phyloP scores from a whole-genome alignment of 2,888 invertebrate species.

The Chymomyza fuscimana region DNA sequence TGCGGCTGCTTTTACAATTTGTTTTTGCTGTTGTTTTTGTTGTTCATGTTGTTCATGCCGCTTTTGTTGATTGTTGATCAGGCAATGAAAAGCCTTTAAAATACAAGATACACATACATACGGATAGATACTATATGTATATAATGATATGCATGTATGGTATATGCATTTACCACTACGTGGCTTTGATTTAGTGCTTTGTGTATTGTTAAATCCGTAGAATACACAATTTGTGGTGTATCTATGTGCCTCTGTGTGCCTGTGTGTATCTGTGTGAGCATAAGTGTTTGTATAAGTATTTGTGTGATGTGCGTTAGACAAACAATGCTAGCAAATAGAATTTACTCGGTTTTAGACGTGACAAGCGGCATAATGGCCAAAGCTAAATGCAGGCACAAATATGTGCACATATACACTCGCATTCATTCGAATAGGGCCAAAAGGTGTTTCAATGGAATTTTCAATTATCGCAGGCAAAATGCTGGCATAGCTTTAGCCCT shows the following conservation, averaged over 20 bases:
- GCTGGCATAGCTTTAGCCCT: no score
- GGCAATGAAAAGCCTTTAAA: constrained; percentile 43
- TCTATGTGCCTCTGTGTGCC: not conserved
- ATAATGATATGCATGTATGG: no score
- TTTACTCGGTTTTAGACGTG: constrained; percentile 59
- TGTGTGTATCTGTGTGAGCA: constrained; percentile 33
- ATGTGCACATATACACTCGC: constrained; percentile 24
- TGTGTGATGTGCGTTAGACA: constrained; percentile 16
- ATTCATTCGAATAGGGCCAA: no score
- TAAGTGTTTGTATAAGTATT: constrained; percentile 14
- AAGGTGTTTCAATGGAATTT: not conserved
- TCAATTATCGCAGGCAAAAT: not conserved
- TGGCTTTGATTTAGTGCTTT: constrained; percentile 44
- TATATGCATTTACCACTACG: constrained; percentile 7
- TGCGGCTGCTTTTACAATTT: constrained; percentile 32
- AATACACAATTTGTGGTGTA: constrained; percentile 45
- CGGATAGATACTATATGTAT: not conserved
- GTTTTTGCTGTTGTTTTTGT: not conserved
- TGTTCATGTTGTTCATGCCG: constrained; percentile 12
- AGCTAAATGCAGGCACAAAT: constrained; percentile 6
- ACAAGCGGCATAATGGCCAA: constrained; percentile 42
- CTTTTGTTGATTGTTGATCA: constrained; percentile 42
- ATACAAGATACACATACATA: not conserved
- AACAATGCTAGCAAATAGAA: constrained; percentile 57
- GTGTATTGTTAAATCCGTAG: constrained; percentile 29